Conservation (phyloP, 2,113 vertebrate species). For the Emydocephalus ijimae region DNA sequence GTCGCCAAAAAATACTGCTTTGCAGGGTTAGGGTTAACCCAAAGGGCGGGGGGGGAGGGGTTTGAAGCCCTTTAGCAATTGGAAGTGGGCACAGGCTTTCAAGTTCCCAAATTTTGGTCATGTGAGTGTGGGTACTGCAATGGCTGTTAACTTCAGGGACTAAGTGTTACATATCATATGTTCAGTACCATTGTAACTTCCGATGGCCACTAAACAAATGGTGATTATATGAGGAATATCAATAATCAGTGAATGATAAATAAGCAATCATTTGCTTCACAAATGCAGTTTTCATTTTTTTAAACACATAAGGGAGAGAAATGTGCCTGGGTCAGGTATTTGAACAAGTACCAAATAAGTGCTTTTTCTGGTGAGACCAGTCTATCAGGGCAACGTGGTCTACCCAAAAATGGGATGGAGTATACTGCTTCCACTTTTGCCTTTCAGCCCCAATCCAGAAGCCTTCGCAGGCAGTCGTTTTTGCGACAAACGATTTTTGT, state of each 20-base stretch:
- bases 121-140: background rate
- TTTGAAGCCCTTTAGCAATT: background rate
- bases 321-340: background rate
- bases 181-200: background rate
- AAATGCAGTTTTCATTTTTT: background rate
- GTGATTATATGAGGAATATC: background rate
- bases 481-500: no score
- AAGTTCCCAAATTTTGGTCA: background rate
- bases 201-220: background rate
- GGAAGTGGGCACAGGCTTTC: background rate
- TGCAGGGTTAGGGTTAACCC: background rate
- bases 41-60: background rate
- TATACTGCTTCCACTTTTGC: no score
- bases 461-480: no score
- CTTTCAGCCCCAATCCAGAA: no score
- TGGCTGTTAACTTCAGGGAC: background rate
- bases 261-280: background rate
- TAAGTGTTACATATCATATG: rapidly evolving
- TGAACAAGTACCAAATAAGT: background rate
- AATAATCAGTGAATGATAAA: background rate
- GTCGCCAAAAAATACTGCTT: background rate
- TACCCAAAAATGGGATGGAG: no score
- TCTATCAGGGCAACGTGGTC: no score
- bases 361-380: no score
- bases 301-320: background rate